These are phyloP conservation scores for Rhopalosiphum padi DNA, from an alignment of 1,140 invertebrate genomes.

Conservation along the genomic window DNA sequence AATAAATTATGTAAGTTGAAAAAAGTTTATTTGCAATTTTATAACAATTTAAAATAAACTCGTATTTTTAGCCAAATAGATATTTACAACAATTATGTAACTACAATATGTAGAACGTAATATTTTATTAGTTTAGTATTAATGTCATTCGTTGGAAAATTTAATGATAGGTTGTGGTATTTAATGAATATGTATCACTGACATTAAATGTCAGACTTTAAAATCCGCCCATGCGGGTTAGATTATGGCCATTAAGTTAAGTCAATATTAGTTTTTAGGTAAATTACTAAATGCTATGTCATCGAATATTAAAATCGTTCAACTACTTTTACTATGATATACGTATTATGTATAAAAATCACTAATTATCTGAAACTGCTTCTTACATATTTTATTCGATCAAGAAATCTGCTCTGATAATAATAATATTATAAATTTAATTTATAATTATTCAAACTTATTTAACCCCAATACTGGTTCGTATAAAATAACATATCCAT, in stretches of 20 bases:
- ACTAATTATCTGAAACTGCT: neutral
- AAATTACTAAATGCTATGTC: neutral
- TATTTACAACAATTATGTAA: neutral
- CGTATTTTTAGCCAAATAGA: neutral
- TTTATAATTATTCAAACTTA: neutral
- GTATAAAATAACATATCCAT: neutral
- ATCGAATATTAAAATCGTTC: too few species aligned
- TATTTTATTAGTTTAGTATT: neutral
- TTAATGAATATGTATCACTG: neutral
- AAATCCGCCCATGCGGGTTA: neutral
- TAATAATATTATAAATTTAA: neutral
- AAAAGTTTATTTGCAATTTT: neutral
- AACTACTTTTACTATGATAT: too few species aligned
- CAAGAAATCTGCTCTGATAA: neutral
- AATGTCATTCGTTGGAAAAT: neutral
- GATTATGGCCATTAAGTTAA: neutral
- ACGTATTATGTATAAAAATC: neutral
- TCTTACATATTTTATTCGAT: neutral
- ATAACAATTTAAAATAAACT: neutral
- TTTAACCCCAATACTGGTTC: neutral
- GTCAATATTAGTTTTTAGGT: neutral
- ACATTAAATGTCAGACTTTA: neutral
- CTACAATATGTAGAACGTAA: neutral
- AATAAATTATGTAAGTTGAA: neutral
- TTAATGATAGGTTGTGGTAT: neutral